phyloP scores from a whole-genome alignment of 2,113 vertebrate genomes.

The Lethenteron camtschaticum region DNA sequence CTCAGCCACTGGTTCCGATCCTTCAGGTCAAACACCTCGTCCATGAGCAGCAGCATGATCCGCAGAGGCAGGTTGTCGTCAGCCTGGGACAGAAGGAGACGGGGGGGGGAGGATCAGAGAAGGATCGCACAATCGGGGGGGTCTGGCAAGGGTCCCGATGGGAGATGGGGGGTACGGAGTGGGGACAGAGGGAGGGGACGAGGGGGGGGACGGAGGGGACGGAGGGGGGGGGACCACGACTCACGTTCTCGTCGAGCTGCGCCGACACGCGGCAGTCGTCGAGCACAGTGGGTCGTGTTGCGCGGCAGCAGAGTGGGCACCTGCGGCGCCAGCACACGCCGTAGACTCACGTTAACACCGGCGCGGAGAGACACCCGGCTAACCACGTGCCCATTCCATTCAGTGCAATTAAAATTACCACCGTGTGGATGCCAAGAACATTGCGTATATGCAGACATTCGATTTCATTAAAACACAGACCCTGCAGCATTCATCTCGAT shows the following conservation, averaged over 20 bases:
- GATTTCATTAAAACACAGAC: no score
- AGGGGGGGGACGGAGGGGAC: no score
- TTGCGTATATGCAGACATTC: no score
- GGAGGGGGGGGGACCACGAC: conserved; percentile 16
- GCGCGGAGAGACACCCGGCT: no score
- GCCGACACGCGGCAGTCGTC: conserved; percentile 85
- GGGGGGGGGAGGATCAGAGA: background rate
- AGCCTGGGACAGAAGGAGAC: conserved; percentile 29
- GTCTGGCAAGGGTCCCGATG: no score
- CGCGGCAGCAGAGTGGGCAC: conserved; percentile 1
- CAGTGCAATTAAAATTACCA: no score
- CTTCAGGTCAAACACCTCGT: conserved; percentile 93
- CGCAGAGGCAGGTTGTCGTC: conserved; percentile 90
- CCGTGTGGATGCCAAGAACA: no score
- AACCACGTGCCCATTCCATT: no score
- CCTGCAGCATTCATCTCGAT: background rate
- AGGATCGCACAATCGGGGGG: background rate
- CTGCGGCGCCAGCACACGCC: background rate
- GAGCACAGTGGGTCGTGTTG: background rate
- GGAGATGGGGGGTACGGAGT: no score
- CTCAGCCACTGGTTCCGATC: conserved; percentile 96
- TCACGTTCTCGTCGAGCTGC: conserved; percentile 84
- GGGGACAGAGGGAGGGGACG: no score
- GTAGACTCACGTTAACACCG: no score
- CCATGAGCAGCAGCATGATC: conserved; percentile 94